A percentile compares a stretch with the other conserved stretches of the same genome.
Evolutionary conservation across 2,797 vertebrate species (phyloP).

Genomic region (Sebastes trivittatus): DNA sequence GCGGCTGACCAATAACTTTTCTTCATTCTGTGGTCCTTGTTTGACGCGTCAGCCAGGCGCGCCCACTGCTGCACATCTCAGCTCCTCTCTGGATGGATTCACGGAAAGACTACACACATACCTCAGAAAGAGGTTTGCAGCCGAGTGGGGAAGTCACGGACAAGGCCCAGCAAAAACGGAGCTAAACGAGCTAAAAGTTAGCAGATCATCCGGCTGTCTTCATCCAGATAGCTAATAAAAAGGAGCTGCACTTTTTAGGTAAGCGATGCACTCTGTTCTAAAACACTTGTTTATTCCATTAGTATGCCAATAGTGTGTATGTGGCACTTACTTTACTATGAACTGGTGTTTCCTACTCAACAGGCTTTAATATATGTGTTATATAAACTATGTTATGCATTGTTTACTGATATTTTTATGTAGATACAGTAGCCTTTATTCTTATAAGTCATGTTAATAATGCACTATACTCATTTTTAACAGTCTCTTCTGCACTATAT

Average conservation of each 20-base stretch:
- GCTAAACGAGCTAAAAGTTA: background rate
- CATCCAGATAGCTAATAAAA: background rate
- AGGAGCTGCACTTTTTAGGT: conserved; percentile 33
- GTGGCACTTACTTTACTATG: background rate
- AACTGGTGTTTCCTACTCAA: background rate
- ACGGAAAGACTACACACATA: conserved; percentile 40
- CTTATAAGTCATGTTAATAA: background rate
- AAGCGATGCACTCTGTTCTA: background rate
- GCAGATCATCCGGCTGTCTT: background rate
- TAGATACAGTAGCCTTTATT: background rate
- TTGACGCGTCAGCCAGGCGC: conserved; percentile 69
- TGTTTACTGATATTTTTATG: background rate
- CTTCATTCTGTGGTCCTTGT: conserved; percentile 32
- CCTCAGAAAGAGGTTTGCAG: background rate
- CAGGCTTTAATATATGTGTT: background rate
- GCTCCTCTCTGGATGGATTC: conserved; percentile 45
- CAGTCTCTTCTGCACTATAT: too few species aligned
- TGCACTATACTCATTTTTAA: too few species aligned
- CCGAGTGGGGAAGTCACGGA: background rate
- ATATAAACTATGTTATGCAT: background rate
- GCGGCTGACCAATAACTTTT: conserved; percentile 58
- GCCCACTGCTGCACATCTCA: conserved; percentile 44
- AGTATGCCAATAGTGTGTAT: conserved; percentile 16
- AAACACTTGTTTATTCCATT: background rate
- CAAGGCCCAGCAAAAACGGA: background rate